Percentiles rank a stretch among this genome's conserved stretches.
These are phyloP conservation scores for Alitta virens DNA, from an alignment of 2,888 invertebrate species.

Conservation along the genomic window DNA sequence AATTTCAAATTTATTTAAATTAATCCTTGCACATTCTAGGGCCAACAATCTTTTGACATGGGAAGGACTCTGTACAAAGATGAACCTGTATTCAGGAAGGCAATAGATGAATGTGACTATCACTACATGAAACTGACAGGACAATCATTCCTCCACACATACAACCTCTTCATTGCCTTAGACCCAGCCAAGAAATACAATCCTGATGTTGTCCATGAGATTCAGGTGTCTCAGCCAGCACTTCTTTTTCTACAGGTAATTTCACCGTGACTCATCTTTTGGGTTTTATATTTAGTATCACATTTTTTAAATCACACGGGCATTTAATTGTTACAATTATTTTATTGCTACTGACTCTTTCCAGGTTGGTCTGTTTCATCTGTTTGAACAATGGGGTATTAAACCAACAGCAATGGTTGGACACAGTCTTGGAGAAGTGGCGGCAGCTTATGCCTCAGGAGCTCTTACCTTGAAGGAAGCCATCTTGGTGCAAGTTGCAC, in stretches of 20 bases:
- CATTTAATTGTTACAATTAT: too few relatives aligned
- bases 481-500: conserved; percentile 4
- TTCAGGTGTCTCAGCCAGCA: conserved; percentile 9
- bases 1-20: not conserved
- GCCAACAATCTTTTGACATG: conserved; percentile 27
- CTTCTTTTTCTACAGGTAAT: conserved; percentile 9
- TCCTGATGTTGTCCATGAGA: conserved; percentile 3
- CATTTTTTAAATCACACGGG: too few relatives aligned
- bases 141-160: conserved; percentile 16
- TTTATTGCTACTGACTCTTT: too few relatives aligned
- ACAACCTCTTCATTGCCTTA: conserved; percentile 5
- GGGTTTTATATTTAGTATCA: too few relatives aligned
- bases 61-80: conserved; percentile 20
- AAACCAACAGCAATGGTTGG: conserved; percentile 15
- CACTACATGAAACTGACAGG: conserved; percentile 18
- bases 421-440: conserved; percentile 22
- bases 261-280: too few relatives aligned
- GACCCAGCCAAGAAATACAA: not conserved
- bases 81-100: conserved; percentile 18
- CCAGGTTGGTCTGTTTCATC: conserved; percentile 9
- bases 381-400: conserved; percentile 15
- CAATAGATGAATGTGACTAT: conserved; percentile 16
- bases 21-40: not conserved
- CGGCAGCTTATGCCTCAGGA: conserved; percentile 18
- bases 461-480: conserved; percentile 17